Evolutionary conservation across 2,797 vertebrate genomes (phyloP).

Genomic region (Microctenopoma steveboyesi): DNA sequence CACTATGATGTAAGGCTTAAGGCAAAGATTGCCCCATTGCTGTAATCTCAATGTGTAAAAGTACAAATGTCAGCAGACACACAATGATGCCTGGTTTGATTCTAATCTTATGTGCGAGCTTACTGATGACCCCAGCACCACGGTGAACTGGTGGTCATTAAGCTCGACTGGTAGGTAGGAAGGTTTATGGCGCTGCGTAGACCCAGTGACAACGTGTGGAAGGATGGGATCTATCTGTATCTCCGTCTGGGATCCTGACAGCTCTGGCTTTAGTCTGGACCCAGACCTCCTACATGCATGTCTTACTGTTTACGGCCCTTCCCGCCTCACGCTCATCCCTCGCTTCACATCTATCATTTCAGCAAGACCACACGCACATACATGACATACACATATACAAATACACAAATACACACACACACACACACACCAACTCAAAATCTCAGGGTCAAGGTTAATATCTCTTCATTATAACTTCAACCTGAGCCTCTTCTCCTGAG

Average conservation of each 20-base stretch:
- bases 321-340: conserved; percentile 64
- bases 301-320: conserved; percentile 75
- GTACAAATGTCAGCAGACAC: conserved; percentile 1
- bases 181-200: conserved; percentile 48
- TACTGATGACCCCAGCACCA: conserved; percentile 27
- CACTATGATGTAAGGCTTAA: neutral
- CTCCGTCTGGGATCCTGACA: conserved; percentile 74
- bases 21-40: neutral
- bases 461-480: conserved; percentile 45
- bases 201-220: conserved; percentile 56
- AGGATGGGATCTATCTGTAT: conserved; percentile 74
- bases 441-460: conserved; percentile 24
- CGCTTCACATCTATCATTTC: conserved; percentile 71
- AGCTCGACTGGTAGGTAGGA: conserved; percentile 46
- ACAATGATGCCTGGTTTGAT: neutral
- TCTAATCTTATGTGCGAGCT: conserved; percentile 2
- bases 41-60: conserved; percentile 5
- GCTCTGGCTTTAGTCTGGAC: conserved; percentile 79
- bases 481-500: conserved; percentile 8
- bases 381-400: conserved; percentile 47
- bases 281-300: conserved; percentile 78
- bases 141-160: conserved; percentile 31
- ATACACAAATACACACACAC: conserved; percentile 25
- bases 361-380: conserved; percentile 75
- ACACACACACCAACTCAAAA: conserved; percentile 20